Conservation (phyloP, 2,797 vertebrate genomes). For the Acanthurus tractus region DNA sequence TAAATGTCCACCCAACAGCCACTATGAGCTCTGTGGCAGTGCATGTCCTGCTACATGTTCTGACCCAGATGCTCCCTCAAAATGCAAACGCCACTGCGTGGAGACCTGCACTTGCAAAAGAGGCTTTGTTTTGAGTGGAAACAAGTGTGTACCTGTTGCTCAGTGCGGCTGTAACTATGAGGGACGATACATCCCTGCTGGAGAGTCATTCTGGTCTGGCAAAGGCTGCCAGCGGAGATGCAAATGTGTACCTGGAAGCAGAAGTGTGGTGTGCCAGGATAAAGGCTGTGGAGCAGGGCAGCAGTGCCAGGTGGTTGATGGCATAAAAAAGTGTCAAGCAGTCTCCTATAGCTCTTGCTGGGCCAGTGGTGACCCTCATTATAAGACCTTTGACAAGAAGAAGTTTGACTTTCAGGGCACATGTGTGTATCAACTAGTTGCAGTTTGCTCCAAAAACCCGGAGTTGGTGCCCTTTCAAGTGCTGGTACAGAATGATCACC, state of each 20-base stretch:
- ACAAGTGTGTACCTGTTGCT: constrained; percentile 58
- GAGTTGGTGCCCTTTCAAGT: constrained; percentile 79
- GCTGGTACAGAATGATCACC: constrained; percentile 80
- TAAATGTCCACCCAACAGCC: constrained; percentile 81
- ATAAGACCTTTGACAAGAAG: constrained; percentile 77
- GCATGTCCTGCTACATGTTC: constrained; percentile 84
- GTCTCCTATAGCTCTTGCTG: constrained; percentile 75
- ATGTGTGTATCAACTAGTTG: constrained; percentile 80
- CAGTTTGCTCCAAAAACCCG: constrained; percentile 68
- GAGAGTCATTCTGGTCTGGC: constrained; percentile 79
- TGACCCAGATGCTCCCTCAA: constrained; percentile 62
- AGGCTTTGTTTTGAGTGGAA: constrained; percentile 79
- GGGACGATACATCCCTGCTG: constrained; percentile 69
- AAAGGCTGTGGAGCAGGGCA: constrained; percentile 60
- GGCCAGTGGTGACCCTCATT: constrained; percentile 80
- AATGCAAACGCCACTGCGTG: constrained; percentile 77
- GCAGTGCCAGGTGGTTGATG: constrained; percentile 69
- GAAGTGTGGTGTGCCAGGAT: constrained; percentile 62
- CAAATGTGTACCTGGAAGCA: constrained; percentile 61
- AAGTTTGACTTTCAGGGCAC: constrained; percentile 81
- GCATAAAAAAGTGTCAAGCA: constrained; percentile 74
- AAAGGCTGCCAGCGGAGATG: constrained; percentile 71
- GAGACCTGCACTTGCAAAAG: constrained; percentile 81
- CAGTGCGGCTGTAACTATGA: constrained; percentile 80
- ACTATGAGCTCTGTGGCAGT: constrained; percentile 81